phyloP scores from a whole-genome alignment of 2,113 vertebrate species.

The Dipodomys ordii region DNA sequence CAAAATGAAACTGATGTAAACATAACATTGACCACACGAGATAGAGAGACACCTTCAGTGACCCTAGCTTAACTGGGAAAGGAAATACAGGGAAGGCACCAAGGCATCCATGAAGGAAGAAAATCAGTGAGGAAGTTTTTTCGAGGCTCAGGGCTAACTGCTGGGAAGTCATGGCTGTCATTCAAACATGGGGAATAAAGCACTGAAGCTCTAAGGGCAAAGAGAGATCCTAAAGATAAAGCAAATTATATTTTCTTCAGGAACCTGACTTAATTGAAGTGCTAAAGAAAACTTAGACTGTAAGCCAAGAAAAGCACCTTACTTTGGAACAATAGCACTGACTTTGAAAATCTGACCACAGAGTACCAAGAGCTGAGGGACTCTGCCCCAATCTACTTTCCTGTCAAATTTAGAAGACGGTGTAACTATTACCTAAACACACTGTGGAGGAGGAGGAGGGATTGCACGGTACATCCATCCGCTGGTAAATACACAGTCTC shows the following conservation, averaged over 20 bases:
- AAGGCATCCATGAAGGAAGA: not conserved
- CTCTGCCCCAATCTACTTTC: not conserved
- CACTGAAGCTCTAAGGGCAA: too few species aligned
- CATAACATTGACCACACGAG: not conserved
- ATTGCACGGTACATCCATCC: too few species aligned
- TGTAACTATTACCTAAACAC: not conserved
- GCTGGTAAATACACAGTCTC: too few species aligned
- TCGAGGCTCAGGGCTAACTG: not conserved
- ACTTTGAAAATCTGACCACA: not conserved
- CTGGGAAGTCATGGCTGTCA: not conserved
- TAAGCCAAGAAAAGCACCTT: not conserved
- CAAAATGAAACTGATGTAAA: not conserved
- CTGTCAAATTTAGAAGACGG: not conserved
- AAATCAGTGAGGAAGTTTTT: not conserved
- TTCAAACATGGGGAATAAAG: not conserved
- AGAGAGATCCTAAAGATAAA: not conserved
- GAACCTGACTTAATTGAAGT: not conserved
- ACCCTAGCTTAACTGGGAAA: not conserved
- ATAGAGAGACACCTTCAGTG: not conserved
- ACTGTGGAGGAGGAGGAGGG: not conserved
- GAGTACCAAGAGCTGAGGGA: not conserved
- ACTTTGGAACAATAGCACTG: not conserved
- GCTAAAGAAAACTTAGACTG: not conserved
- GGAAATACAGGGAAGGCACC: not conserved
- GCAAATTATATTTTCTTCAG: not conserved